Conservation (phyloP, 2,888 invertebrate species). For the Chirona hameri region DNA sequence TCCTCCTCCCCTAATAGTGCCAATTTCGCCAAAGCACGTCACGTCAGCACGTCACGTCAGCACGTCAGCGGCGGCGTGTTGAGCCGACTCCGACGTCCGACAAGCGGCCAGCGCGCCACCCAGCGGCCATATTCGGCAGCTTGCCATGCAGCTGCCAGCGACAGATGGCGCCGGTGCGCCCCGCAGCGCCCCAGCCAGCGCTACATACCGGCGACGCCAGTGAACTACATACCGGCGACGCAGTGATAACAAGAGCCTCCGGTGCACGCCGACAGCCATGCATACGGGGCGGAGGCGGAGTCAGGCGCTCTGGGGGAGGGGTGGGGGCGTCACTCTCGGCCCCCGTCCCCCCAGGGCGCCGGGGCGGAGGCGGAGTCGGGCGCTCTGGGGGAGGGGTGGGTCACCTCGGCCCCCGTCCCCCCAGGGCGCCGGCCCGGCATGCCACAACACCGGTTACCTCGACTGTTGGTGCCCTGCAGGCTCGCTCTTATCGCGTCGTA, state of each 20-base stretch:
- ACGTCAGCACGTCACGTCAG: too few species aligned
- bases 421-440: not conserved
- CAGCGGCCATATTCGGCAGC: too few species aligned
- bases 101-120: too few species aligned
- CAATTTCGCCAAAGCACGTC: too few species aligned
- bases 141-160: too few species aligned
- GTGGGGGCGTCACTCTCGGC: not conserved
- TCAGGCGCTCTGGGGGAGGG: not conserved
- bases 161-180: too few species aligned
- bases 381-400: not conserved
- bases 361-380: not conserved
- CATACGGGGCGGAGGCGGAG: not conserved
- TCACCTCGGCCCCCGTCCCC: not conserved
- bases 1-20: too few species aligned
- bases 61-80: too few species aligned
- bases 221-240: too few species aligned
- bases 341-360: not conserved
- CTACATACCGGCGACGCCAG: too few species aligned
- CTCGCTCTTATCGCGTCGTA: slow-evolving; percentile 8
- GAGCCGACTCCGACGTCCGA: too few species aligned
- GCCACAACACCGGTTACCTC: not conserved
- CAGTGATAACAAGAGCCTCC: not conserved
- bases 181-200: too few species aligned
- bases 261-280: not conserved
- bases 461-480: not conserved